Conservation (phyloP, 2,888 invertebrate species). For the Eurois occulta region DNA sequence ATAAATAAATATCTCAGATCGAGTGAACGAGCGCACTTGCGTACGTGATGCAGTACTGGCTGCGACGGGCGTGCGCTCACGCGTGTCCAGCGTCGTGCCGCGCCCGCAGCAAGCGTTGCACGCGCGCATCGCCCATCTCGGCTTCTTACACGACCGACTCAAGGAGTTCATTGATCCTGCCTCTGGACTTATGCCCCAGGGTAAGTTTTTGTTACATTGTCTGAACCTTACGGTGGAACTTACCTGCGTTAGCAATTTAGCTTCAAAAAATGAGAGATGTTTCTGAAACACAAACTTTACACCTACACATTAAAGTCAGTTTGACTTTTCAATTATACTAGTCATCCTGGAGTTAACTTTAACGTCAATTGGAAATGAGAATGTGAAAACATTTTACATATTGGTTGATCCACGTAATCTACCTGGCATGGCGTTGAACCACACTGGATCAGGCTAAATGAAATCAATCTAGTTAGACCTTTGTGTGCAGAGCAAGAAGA, state of each 20-base stretch:
- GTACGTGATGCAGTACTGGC: slow-evolving; percentile 95
- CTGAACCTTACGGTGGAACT: not conserved
- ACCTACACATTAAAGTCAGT: not conserved
- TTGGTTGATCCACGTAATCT: not conserved
- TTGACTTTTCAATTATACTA: not conserved
- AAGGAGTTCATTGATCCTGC: slow-evolving; percentile 94
- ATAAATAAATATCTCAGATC: slow-evolving; percentile 66
- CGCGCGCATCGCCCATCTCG: slow-evolving; percentile 95
- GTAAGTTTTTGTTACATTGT: slow-evolving; percentile 65
- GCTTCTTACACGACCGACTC: slow-evolving; percentile 95
- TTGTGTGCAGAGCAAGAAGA: not conserved
- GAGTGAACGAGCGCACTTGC: slow-evolving; percentile 76
- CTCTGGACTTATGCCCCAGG: slow-evolving; percentile 91
- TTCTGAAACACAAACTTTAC: not conserved
- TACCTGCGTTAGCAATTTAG: not conserved
- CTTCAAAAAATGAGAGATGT: not conserved
- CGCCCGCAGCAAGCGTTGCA: slow-evolving; percentile 92
- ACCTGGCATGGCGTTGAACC: not conserved
- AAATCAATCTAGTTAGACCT: not conserved
- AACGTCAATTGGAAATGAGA: not conserved
- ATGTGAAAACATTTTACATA: not conserved
- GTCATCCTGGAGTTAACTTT: not conserved
- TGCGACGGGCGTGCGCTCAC: slow-evolving; percentile 97
- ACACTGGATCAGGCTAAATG: not conserved
- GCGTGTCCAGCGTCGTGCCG: slow-evolving; percentile 85